A percentile compares a stretch with the other conserved stretches of the same genome.
phyloP scores from a whole-genome alignment of 1,140 invertebrate genomes.

The Stratiolaelaps scimitus region DNA sequence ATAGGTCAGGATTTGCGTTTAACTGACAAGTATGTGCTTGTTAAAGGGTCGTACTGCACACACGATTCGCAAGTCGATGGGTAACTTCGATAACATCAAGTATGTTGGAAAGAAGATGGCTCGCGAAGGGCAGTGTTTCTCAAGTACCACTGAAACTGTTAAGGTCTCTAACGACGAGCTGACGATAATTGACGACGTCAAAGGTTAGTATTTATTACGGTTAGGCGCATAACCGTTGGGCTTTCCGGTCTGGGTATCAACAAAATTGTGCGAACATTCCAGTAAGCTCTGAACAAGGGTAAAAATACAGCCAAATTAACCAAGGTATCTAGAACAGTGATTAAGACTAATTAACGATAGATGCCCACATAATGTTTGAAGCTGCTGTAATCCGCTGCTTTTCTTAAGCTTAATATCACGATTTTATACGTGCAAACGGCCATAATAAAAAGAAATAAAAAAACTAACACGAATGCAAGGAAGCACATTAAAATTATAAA shows the following conservation, averaged over 20 bases:
- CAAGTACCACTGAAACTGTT: constrained; percentile 55
- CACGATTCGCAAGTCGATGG: constrained; percentile 35
- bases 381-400: too few species aligned
- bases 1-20: not conserved
- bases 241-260: not conserved
- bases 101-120: constrained; percentile 39
- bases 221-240: not conserved
- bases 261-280: too few species aligned
- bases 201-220: not conserved
- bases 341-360: too few species aligned
- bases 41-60: constrained; percentile 33
- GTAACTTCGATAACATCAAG: constrained; percentile 36
- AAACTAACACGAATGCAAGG: too few species aligned
- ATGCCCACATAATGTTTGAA: too few species aligned
- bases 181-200: constrained; percentile 26
- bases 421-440: too few species aligned
- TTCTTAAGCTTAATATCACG: too few species aligned
- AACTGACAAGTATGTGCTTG: not conserved
- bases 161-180: constrained; percentile 49
- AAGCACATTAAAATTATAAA: too few species aligned
- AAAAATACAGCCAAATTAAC: too few species aligned
- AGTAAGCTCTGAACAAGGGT: too few species aligned
- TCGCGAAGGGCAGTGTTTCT: constrained; percentile 42
- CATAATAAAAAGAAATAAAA: too few species aligned
- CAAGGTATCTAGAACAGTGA: too few species aligned